Base-by-base conservation (phyloP, 2,797 vertebrate genomes). In the Amblyraja radiata region DNA sequence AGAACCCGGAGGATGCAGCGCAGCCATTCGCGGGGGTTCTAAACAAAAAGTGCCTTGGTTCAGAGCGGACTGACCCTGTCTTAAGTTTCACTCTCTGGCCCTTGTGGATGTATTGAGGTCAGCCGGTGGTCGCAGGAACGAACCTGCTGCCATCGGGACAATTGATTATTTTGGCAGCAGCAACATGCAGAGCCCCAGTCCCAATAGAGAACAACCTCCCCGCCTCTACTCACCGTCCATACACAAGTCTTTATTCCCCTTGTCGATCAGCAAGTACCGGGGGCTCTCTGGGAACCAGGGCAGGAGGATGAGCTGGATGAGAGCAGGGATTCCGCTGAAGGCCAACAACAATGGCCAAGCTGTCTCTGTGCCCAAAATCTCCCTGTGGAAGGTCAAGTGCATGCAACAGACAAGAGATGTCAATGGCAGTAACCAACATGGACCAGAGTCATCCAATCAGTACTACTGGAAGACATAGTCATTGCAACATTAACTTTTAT, bases 281-380 rank as follows among this genome's bases (percentile, higher is more conserved):
- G 98, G 98, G 93, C 98, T 99, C 95, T 99, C 98, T 6, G 98
- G 98, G 93, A 98, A 95, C 97, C 98, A 98, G 2, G 98, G 98
- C 94, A 99, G 95, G 79, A 96, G 96, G 6, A 96, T 93, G 54
- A 99, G 96, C 95, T 99, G 98, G 93, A 99, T 96, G 61, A 97
- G 63, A 54, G 96, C 97, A 0, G 98, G 98, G 84, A 98, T 94
- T 28, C 95, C 96, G 80, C 98, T 98, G 95, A 98, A 98, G 79
- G 97, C 97, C 92, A 99, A 96, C 83, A 99, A 97, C 93, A 98
- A 96, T 0, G 97, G 97, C 98, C 98, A 99, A 93, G 32, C 95
- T 0, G 96, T 93, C 93, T 98, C 97, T 39, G 96, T 95, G 80
- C 98, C 98, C 90, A 99, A 95, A 81, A 99, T 94, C 94, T 99